Base-by-base conservation (phyloP, 2,888 invertebrate genomes). In the Pristionchus japonicus region DNA sequence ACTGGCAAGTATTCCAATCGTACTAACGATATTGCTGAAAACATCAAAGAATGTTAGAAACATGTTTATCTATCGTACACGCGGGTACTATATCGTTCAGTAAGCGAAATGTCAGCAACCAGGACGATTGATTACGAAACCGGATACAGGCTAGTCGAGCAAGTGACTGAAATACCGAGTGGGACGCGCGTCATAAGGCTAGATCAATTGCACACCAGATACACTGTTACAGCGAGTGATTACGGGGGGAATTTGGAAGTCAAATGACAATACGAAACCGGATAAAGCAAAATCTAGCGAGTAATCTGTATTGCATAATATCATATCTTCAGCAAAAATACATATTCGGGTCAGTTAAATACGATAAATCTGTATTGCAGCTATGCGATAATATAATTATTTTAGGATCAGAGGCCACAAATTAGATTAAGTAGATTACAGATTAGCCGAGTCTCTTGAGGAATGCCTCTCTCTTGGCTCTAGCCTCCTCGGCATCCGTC, bases 381-480 rank as follows among this genome's bases (percentile, higher is more conserved):
- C n/a, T n/a, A n/a, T n/a, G n/a, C n/a, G n/a, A n/a, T n/a, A n/a
- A n/a, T n/a, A n/a, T n/a, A n/a, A n/a, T n/a, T n/a, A n/a, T n/a
- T n/a, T n/a, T n/a, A n/a, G n/a, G n/a, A n/a, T n/a, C n/a, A n/a
- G n/a, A n/a, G n/a, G n/a, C n/a, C n/a, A n/a, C n/a, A n/a, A n/a
- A n/a, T n/a, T n/a, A n/a, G n/a, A n/a, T n/a, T n/a, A n/a, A n/a
- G n/a, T n/a, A n/a, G n/a, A n/a, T n/a, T n/a, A n/a, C n/a, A n/a
- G n/a, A n/a, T n/a, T n/a, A 52, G 9, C 47, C 37, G 34, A 84
- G 37, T 47, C 70, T 67, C 34, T 67, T 86, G 70, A 86, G 70
- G 86, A 86, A 86, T 11, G 64, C 47, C 11, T 40, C 86, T 52
- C 86, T 64, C 40, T 67, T 40, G 20, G 3, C 34, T 43, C 67